Evolutionary conservation across 2,797 vertebrate species (phyloP).

Genomic region (Muraenolepis orangiensis): DNA sequence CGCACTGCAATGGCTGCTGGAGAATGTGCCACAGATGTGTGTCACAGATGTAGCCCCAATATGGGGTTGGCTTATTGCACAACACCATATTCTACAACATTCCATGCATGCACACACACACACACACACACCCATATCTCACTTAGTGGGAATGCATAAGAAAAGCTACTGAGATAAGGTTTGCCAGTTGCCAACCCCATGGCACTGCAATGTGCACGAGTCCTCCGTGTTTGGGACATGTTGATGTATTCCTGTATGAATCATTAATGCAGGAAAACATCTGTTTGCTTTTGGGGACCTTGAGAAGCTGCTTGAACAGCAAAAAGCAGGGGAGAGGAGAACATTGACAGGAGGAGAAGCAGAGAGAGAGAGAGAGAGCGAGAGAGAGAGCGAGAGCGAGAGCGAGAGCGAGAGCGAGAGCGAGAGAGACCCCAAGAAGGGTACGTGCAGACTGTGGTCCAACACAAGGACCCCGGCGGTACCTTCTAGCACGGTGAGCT

Average conservation of each 20-base stretch:
- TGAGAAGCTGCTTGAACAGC: constrained; percentile 18
- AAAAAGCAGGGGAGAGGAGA: constrained; percentile 7
- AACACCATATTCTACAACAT: background rate
- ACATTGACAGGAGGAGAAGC: constrained; percentile 1
- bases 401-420: background rate
- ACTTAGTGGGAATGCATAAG: background rate
- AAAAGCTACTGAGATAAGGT: background rate
- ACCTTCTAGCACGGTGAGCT: constrained; percentile 96
- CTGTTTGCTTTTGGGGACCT: constrained; percentile 38
- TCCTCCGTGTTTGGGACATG: constrained; percentile 45
- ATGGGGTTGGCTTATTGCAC: background rate
- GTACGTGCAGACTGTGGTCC: too few relatives aligned
- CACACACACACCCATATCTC: too few relatives aligned
- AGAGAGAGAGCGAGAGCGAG: background rate
- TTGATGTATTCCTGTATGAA: constrained; percentile 52
- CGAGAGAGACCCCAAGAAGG: constrained; percentile 11
- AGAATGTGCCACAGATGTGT: background rate
- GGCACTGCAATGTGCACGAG: constrained; percentile 38
- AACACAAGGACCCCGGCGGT: constrained; percentile 21
- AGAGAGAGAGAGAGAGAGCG: too few relatives aligned
- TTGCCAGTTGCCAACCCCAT: constrained; percentile 26
- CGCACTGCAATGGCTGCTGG: background rate
- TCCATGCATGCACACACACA: too few relatives aligned
- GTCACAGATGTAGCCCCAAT: too few relatives aligned
- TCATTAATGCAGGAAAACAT: constrained; percentile 41